Base-by-base conservation (phyloP, 2,888 invertebrate species). In the Acholoe squamosa region DNA sequence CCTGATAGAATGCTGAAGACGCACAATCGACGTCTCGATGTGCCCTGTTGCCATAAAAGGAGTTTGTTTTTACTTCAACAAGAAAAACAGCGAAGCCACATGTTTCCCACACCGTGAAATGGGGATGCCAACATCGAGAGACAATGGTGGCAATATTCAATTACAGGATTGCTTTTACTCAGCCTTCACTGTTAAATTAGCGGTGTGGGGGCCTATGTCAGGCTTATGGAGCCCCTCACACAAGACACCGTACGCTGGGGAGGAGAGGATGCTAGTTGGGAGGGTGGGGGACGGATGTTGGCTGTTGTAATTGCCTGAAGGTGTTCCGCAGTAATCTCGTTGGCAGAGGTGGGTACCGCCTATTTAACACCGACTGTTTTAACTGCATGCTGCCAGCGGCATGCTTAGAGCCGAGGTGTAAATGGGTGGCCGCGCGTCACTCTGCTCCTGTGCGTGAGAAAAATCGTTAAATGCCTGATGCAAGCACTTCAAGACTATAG, bases 281-380 rank as follows among this genome's bases (percentile, higher is more conserved):
- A 43, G 43, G 3, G 43, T 43, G 43, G 43, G 43, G 3, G 43
- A 10, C n/a, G 76, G 28, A 31, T 28, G 54, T 14, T 43, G 33
- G 84, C 52, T 54, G 19, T 76, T 86, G 86, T 86, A 86, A 86
- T 86, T 86, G 86, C 86, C 86, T 86, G 16, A 19, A 86, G 86
- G 86, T 86, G 33, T 86, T 86, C 54, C 28, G 10, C 54, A 54
- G 28, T 86, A 86, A 86, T 86, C 86, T 54, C 54, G 33, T 86
- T 86, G 86, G 86, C 28, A 54, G 31, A 54, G 54, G 86, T 54
- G 86, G 51, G 86, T 86, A 14, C 16, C 56, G 86, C 86, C 54
- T 86, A 86, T 86, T 86, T 86, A 86, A 86, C 86, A 51, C 25
- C n/a, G 52, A 54, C 86, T 86, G 54, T 86, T 86, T 86, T 86